phyloP scores from a whole-genome alignment of 2,797 vertebrate genomes.

The Denticeps clupeoides region DNA sequence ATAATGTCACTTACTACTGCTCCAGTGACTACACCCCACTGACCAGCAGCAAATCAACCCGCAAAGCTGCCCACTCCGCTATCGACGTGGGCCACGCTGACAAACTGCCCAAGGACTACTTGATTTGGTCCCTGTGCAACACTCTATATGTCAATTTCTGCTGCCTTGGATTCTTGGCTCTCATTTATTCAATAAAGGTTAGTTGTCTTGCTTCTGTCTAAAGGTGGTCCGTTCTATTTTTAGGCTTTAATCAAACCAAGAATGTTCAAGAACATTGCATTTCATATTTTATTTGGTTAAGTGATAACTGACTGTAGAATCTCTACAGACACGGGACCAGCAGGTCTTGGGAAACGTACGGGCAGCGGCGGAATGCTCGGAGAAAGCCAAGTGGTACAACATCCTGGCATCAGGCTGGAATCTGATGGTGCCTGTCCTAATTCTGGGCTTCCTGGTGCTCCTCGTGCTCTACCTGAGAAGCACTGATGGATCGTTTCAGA shows the following conservation, averaged over 20 bases:
- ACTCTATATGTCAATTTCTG: constrained; percentile 73
- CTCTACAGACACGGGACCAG: constrained; percentile 73
- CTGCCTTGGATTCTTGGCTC: constrained; percentile 71
- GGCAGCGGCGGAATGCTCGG: constrained; percentile 71
- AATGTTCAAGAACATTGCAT: too few relatives aligned
- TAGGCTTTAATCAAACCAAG: too few relatives aligned
- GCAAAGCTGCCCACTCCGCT: constrained; percentile 48
- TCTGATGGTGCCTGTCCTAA: constrained; percentile 70
- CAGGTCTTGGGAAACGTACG: constrained; percentile 80
- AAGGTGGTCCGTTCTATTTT: too few relatives aligned
- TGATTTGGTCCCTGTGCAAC: constrained; percentile 73
- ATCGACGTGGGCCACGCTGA: constrained; percentile 53
- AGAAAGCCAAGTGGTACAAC: constrained; percentile 90
- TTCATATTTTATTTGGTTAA: background rate
- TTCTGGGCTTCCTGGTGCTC: constrained; percentile 68
- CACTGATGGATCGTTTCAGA: constrained; percentile 72
- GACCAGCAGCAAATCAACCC: constrained; percentile 55
- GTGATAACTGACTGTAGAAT: background rate
- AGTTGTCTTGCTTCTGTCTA: constrained; percentile 16
- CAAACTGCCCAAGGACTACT: constrained; percentile 57
- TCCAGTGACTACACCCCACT: constrained; percentile 65
- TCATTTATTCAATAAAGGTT: constrained; percentile 75
- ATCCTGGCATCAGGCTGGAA: constrained; percentile 80
- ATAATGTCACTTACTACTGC: constrained; percentile 69
- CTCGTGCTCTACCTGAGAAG: constrained; percentile 78